A percentile compares a stretch with the other conserved stretches of the same genome.
These are phyloP conservation scores for Scaeva pyrastri DNA, from an alignment of 2,888 invertebrate species.

Conservation along the genomic window DNA sequence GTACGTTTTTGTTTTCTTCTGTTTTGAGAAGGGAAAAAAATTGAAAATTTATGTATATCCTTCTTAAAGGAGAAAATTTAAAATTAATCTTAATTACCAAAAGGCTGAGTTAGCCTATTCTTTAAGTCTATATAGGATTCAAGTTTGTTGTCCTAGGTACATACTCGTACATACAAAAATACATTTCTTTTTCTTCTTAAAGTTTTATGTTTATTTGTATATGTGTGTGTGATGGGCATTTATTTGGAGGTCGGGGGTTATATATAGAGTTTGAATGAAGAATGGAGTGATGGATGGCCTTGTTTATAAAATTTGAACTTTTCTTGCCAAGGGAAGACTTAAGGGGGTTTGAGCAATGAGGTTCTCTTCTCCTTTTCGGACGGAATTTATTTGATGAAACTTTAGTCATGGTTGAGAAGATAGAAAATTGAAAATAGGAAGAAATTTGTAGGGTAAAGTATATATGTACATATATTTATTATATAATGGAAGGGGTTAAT, in stretches of 20 bases:
- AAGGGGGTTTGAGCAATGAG: slow-evolving; percentile 1
- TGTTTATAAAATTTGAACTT: slow-evolving; percentile 74
- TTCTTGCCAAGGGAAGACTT: slow-evolving; percentile 33
- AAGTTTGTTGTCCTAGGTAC: slow-evolving; percentile 33
- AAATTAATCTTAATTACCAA: slow-evolving; percentile 76
- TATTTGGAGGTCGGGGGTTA: not conserved
- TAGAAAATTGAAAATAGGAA: slow-evolving; percentile 60
- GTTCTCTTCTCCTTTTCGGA: slow-evolving; percentile 32
- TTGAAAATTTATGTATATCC: slow-evolving; percentile 43
- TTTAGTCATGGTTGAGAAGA: slow-evolving; percentile 53
- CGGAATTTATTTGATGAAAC: slow-evolving; percentile 50
- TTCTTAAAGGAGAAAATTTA: slow-evolving; percentile 60
- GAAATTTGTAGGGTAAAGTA: not conserved
- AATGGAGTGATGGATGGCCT: slow-evolving; percentile 71
- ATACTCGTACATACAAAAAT: not conserved
- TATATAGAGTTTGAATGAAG: slow-evolving; percentile 1
- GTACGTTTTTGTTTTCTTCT: not conserved
- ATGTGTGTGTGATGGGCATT: not conserved
- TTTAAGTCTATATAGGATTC: slow-evolving; percentile 43
- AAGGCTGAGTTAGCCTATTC: slow-evolving; percentile 71
- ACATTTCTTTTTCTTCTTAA: slow-evolving; percentile 3
- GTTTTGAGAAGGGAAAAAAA: slow-evolving; percentile 4
- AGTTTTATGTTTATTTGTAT: not conserved
- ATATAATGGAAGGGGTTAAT: not conserved
- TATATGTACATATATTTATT: not conserved